These are phyloP conservation scores for Ligdia adustata DNA, from an alignment of 2,888 invertebrate species.

Conservation along the genomic window DNA sequence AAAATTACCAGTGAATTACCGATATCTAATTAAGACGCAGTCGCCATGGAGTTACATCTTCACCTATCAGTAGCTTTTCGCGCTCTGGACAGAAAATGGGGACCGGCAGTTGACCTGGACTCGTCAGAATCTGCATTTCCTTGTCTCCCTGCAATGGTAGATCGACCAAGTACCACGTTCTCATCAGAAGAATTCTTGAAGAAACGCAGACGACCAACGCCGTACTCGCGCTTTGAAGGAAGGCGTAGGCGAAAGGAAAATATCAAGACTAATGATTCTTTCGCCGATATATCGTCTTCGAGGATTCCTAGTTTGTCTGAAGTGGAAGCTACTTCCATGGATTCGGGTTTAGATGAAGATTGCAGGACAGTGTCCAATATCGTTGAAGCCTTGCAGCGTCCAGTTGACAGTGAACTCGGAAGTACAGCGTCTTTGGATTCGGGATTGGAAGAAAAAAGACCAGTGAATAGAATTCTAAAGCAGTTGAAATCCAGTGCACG, in stretches of 20 bases:
- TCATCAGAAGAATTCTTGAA: slow-evolving; percentile 60
- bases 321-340: slow-evolving; percentile 31
- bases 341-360: slow-evolving; percentile 27
- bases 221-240: slow-evolving; percentile 42
- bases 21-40: too few species aligned
- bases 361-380: slow-evolving; percentile 19
- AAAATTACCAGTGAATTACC: too few species aligned
- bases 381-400: slow-evolving; percentile 24
- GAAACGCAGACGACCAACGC: slow-evolving; percentile 41
- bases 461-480: slow-evolving; percentile 31
- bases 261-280: slow-evolving; percentile 47
- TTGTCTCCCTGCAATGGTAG: slow-evolving; percentile 51
- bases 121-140: slow-evolving; percentile 39
- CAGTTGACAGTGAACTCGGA: slow-evolving; percentile 3
- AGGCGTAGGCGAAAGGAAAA: slow-evolving; percentile 31
- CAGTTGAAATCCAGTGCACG: slow-evolving; percentile 35
- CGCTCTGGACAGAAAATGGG: slow-evolving; percentile 63
- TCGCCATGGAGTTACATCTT: slow-evolving; percentile 61
- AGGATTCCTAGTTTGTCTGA: slow-evolving; percentile 40
- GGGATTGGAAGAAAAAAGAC: slow-evolving; percentile 25
- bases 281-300: slow-evolving; percentile 52
- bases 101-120: slow-evolving; percentile 55
- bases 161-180: slow-evolving; percentile 52
- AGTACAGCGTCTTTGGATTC: slow-evolving; percentile 31
- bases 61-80: slow-evolving; percentile 60